Evolutionary conservation across 2,113 vertebrate species (phyloP), one percentile per base, ranked within the genome.

Genomic region (Mola mola): DNA sequence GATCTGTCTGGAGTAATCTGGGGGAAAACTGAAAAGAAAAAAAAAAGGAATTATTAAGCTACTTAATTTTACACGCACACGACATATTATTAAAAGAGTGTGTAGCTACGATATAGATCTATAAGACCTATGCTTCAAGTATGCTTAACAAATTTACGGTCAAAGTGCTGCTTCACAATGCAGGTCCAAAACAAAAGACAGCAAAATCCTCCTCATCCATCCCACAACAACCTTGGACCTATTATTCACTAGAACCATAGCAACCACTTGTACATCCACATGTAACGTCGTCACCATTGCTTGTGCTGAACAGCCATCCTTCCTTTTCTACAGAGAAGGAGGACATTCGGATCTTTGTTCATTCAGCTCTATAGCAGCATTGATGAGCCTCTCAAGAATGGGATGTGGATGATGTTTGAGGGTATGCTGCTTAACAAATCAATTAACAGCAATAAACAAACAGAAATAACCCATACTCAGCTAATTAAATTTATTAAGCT

Each of bases 1-100:
- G 4, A 52, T 77, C 5, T 44, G 6, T 31, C 49, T 22, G 5
- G 19, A 55, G 31, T 52, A 12, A 40, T 50, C 36, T 13, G 20
- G 19, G 13, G 6, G 4, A 19, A 47, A 6, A 6, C 24, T 16
- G 38, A 16, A 4, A 26, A 19, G 19, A 16, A 36, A 15, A 36
- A 36, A 5, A 11, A 36, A 36, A 10, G 8, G 34, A 13, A 15
- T 5, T 36, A 10, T 15, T 8, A 29, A 9, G 6, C 9, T 29
- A 2, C 28, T 29, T n/a, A 7, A 9, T 2, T 29, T 29, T 29
- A n/a, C n/a, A n/a, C n/a, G n/a, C n/a, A n/a, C n/a, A n/a, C n/a
- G n/a, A n/a, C n/a, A n/a, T n/a, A n/a, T n/a, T n/a, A n/a, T n/a
- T n/a, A n/a, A n/a, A n/a, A n/a, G n/a, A n/a, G n/a, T n/a, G n/a